Base-by-base conservation (phyloP, 53 echinoderm and acorn worm genomes). In the Arbacia lixula region DNA sequence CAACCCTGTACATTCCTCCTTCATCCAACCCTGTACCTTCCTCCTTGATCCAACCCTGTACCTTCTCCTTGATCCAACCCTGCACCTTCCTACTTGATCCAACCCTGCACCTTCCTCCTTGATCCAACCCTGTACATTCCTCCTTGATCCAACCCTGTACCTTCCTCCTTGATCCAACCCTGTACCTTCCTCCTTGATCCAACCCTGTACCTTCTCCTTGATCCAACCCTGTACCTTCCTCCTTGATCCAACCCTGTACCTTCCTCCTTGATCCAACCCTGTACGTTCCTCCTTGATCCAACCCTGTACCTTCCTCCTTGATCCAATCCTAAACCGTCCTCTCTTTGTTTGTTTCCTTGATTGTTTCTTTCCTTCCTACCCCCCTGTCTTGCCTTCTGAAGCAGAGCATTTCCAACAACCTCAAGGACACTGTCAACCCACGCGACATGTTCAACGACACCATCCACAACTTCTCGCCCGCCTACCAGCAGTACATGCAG, bases 401-500 rank as follows among this genome's bases (percentile, higher is more conserved):
- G 66, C 93, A 96, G 96, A 96, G 96, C 62, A 96, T 96, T 46
- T 96, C 96, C 56, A 93, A 89, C 86, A 96, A 93, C 77, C 84
- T 96, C 57, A 91, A 94, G 88, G 98, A 97, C 81, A 97, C 98
- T 2, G 93, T 97, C 32, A 97, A 97, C 86, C 98, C 98, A 0
- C 85, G 91, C 8, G 98, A 97, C 92, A 90, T 94, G 91, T 88
- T 97, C 80, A 91, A 96, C 57, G 96, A 96, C 91, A 93, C 98
- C 86, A 94, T 97, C 43, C 98, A 97, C 87, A 97, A 97, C 87
- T 97, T 97, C 86, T 91, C 94, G 2, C 98, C 98, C 2, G 94
- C 94, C 68, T 97, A 97, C 85, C 98, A 97, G 72, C 94, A 94
- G 80, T 97, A 97, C 94, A 97, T 94, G 91, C 98, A 97, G 88